Evolutionary conservation across 2,113 vertebrate genomes (phyloP).

Genomic region (Dolichotis patagonum): DNA sequence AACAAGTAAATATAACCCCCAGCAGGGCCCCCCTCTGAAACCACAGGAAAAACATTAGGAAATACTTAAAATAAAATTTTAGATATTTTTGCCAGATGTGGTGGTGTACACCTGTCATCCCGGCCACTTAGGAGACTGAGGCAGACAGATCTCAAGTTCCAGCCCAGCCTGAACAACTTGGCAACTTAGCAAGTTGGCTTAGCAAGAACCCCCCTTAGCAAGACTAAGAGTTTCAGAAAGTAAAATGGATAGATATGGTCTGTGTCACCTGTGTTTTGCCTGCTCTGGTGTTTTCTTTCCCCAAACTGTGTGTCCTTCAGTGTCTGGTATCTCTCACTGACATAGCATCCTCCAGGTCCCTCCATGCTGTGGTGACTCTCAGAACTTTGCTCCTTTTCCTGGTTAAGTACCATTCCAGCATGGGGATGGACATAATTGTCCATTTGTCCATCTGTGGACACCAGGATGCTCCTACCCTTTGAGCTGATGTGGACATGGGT

Average conservation of each 20-base stretch:
- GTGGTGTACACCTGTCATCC: background rate
- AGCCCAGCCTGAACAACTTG: too few relatives aligned
- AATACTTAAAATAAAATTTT: background rate
- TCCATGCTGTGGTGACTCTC: background rate
- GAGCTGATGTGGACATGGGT: background rate
- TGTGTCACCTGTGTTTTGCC: background rate
- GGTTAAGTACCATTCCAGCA: background rate
- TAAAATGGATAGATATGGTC: accelerated
- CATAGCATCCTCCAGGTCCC: background rate
- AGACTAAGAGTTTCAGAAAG: background rate
- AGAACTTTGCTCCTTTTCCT: background rate
- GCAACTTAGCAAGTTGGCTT: background rate
- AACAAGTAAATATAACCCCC: background rate
- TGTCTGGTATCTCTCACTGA: background rate
- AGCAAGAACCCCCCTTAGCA: background rate
- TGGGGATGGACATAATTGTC: accelerated
- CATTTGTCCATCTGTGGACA: too few relatives aligned
- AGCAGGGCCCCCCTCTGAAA: background rate
- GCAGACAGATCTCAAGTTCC: background rate
- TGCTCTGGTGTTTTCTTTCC: background rate
- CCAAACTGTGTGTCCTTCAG: background rate
- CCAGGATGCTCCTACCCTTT: too few relatives aligned
- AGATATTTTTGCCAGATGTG: background rate
- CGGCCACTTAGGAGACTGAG: background rate
- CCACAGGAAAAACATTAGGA: background rate